Conservation (phyloP, 2,797 vertebrate species). For the Artibeus jamaicensis region DNA sequence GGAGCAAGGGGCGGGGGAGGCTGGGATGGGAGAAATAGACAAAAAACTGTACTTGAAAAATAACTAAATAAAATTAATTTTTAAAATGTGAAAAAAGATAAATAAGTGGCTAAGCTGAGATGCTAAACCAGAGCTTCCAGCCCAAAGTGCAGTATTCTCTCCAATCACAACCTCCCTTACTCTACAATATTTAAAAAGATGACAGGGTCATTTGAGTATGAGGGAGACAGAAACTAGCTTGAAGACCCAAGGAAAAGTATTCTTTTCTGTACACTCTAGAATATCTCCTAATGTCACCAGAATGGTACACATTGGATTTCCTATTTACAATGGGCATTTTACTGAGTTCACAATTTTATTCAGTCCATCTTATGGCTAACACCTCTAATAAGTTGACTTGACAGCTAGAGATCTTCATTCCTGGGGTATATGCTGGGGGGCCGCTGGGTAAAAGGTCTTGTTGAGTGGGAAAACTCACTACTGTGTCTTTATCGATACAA, state of each 20-base stretch:
- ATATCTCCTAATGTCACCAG: neutral
- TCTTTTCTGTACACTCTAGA: neutral
- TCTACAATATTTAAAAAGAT: neutral
- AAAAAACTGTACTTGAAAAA: no score
- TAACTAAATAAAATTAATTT: no score
- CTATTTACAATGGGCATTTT: neutral
- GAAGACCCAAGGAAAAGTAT: neutral
- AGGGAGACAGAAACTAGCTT: neutral
- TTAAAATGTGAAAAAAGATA: no score
- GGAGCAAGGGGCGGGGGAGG: no score
- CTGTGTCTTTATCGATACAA: neutral
- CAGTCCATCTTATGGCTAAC: neutral
- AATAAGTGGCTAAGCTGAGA: neutral
- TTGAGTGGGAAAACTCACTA: neutral
- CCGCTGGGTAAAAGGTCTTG: neutral
- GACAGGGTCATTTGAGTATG: neutral
- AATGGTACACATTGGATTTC: neutral
- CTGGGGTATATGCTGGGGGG: neutral
- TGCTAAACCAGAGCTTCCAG: neutral
- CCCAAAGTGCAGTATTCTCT: neutral
- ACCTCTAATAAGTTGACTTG: neutral
- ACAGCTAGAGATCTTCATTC: neutral
- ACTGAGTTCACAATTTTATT: neutral
- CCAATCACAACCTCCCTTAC: neutral
- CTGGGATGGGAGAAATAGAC: no score